These are phyloP conservation scores for Ranitomeya imitator DNA, from an alignment of 2,113 vertebrate genomes.

Conservation along the genomic window DNA sequence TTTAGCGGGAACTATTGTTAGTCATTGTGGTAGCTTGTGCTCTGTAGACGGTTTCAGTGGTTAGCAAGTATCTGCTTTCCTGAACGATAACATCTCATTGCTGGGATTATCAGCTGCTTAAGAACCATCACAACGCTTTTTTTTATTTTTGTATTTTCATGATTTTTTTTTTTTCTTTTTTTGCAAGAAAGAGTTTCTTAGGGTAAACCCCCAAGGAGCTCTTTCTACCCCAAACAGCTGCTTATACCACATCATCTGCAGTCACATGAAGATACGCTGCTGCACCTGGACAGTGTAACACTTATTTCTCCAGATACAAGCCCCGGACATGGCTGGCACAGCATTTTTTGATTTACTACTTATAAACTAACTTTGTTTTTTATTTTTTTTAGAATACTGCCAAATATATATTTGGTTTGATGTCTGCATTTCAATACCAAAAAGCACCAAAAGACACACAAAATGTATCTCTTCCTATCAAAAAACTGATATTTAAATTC, in stretches of 20 bases:
- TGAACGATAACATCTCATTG: neutral
- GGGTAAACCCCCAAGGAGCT: neutral
- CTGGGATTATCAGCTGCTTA: neutral
- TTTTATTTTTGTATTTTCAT: neutral
- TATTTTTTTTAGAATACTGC: too few relatives aligned
- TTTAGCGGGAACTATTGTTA: neutral
- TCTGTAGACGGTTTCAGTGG: neutral
- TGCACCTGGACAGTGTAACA: neutral
- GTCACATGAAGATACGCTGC: neutral
- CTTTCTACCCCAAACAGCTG: neutral
- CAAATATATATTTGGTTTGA: neutral
- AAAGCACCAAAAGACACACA: too few relatives aligned
- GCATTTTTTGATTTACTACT: neutral
- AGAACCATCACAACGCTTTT: neutral
- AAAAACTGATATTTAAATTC: too few relatives aligned
- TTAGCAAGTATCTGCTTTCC: neutral
- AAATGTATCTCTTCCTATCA: too few relatives aligned
- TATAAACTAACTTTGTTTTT: too few relatives aligned
- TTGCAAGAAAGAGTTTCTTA: neutral
- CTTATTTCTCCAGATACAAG: neutral
- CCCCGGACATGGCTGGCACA: neutral
- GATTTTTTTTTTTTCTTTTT: neutral
- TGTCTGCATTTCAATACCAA: too few relatives aligned
- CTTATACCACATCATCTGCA: neutral
- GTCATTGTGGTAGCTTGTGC: neutral